Base-by-base conservation (phyloP, 2,888 invertebrate genomes). In the Camponotus fellah region DNA sequence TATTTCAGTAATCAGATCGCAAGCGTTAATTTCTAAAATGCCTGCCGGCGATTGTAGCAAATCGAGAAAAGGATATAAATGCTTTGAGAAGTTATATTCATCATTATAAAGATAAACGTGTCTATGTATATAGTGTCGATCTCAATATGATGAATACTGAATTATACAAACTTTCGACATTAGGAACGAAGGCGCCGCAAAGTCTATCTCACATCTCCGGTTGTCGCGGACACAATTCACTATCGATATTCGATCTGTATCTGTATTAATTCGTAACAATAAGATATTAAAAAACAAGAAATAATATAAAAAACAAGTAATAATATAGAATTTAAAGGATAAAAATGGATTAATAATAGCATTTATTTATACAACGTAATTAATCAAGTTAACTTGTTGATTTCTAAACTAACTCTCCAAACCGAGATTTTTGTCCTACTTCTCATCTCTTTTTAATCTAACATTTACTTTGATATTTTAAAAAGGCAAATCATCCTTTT, bases 61-160 rank as follows among this genome's bases (percentile, higher is more conserved):
- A 58, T 79, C 43, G 32, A 43, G 43, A 69, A 58, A 69, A 69
- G 43, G 43, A 68, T 68, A 43, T 5, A 10, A 68, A 14, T 9
- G 40, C 43, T 58, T 69, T 69, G 69, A 69, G 10, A 58, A 79
- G 69, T 75, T 34, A 37, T 81, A 49, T 34, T 81, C 17, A 3
- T 64, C n/a, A 8, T 74, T 56, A 32, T 43, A 56, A 53, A 12
- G 21, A 46, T 46, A 83, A 62, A n/a, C 26, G 26, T 34, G 21
- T 14, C 10, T 34, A 74, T 58, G 40, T 79, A 82, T n/a, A n/a
- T n/a, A n/a, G n/a, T n/a, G n/a, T 83, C 32, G 34, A 49, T 79
- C 34, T 14, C 10, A 34, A 34, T 83, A 77, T 69, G 82, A 89
- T 87, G 84, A 88, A 87, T 85, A 84, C 58, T 65, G 86, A 85